Conservation (phyloP, 1,140 invertebrate species). For the Akabosia matsudoensis region DNA sequence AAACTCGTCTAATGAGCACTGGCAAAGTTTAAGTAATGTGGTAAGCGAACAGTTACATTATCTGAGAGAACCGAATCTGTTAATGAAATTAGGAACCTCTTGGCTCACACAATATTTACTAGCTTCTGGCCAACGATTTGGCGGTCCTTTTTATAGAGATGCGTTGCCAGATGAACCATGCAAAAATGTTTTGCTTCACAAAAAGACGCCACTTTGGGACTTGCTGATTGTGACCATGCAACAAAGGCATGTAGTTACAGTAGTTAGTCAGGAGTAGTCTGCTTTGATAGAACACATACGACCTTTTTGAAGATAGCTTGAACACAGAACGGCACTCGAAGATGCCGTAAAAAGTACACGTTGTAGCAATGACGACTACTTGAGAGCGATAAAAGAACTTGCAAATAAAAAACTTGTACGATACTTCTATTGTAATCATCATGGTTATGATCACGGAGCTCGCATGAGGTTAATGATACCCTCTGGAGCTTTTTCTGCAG, state of each 20-base stretch:
- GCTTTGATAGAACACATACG: neutral
- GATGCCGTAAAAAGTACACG: no score
- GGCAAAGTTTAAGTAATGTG: no score
- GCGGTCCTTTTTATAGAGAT: neutral
- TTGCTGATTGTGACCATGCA: no score
- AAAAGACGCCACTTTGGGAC: neutral
- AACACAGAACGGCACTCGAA: no score
- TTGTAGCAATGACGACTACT: no score
- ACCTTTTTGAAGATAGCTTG: no score
- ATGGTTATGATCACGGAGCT: neutral
- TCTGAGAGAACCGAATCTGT: neutral
- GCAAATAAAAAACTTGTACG: no score
- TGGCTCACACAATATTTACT: neutral
- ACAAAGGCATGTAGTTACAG: no score
- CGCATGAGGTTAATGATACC: constrained; percentile 13
- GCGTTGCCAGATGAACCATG: neutral
- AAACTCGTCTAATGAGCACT: no score
- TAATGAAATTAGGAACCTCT: neutral
- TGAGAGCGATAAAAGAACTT: no score
- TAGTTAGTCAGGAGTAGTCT: no score
- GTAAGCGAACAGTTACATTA: no score
- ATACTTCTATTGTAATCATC: neutral
- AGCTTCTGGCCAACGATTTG: neutral
- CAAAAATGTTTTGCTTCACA: neutral
- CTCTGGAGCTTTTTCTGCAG: neutral